These are phyloP conservation scores for Sabatieria punctata DNA, from an alignment of 2,888 invertebrate species.

Conservation along the genomic window DNA sequence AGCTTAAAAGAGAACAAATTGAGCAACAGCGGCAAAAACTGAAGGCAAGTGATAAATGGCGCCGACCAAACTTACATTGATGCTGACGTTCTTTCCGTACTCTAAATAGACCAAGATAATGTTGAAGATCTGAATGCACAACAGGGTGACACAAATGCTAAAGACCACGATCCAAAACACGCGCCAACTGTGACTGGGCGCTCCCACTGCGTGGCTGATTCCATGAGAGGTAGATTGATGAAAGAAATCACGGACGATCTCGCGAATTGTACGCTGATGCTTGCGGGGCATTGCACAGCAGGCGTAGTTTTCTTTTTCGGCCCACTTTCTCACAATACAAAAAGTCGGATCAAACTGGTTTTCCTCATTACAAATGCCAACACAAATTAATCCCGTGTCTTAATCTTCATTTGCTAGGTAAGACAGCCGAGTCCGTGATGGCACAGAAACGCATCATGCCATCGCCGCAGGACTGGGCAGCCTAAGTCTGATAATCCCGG, in stretches of 20 bases:
- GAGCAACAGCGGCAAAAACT: neutral
- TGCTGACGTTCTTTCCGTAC: constrained; percentile 26
- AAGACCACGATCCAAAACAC: constrained; percentile 24
- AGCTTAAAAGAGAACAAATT: constrained; percentile 17
- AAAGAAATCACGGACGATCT: neutral
- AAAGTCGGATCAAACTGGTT: too few species aligned
- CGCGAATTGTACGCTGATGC: neutral
- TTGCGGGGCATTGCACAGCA: too few species aligned
- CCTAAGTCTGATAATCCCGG: too few species aligned
- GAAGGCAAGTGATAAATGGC: neutral
- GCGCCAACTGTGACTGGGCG: constrained; percentile 18
- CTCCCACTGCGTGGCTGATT: constrained; percentile 22
- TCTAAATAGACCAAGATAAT: constrained; percentile 20
- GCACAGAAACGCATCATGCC: too few species aligned
- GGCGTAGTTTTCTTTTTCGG: too few species aligned
- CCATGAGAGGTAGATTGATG: neutral
- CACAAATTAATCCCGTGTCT: too few species aligned
- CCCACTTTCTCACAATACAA: too few species aligned
- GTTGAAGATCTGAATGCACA: constrained; percentile 20
- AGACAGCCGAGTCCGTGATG: too few species aligned
- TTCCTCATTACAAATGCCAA: too few species aligned
- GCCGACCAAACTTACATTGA: constrained; percentile 20
- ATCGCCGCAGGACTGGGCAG: too few species aligned
- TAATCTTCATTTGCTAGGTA: too few species aligned
- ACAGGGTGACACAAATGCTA: constrained; percentile 16